Evolutionary conservation across 2,797 vertebrate species (phyloP).

Genomic region (Leucoraja ocellata): DNA sequence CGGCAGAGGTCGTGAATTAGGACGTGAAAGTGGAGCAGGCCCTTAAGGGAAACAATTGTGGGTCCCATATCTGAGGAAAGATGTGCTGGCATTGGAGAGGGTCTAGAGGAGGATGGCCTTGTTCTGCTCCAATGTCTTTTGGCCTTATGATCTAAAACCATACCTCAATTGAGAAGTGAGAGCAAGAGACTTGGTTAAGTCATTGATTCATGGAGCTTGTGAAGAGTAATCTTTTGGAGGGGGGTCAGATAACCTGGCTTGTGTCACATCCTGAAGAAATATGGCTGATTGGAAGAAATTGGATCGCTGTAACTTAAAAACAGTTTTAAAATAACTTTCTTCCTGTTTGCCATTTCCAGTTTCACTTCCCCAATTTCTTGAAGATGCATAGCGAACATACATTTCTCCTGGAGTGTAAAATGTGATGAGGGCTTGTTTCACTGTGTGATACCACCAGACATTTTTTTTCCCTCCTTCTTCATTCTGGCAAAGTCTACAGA

Average conservation of each 20-base stretch:
- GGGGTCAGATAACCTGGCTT: not conserved
- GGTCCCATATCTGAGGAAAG: too few species aligned
- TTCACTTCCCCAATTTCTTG: not conserved
- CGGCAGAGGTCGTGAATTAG: too few species aligned
- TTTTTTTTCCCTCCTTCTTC: not conserved
- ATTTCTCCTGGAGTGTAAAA: not conserved
- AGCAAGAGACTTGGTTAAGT: not conserved
- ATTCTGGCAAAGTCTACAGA: not conserved
- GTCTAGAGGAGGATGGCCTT: too few species aligned
- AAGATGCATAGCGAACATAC: not conserved
- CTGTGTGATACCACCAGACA: not conserved
- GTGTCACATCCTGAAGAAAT: not conserved
- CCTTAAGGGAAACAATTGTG: too few species aligned
- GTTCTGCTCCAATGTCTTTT: too few species aligned
- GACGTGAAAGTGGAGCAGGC: too few species aligned
- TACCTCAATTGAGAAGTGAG: not conserved
- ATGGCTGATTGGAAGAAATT: not conserved
- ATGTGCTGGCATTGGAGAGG: too few species aligned
- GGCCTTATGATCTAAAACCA: too few species aligned
- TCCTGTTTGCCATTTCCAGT: not conserved
- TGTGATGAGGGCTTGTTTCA: too few species aligned
- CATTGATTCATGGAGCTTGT: not conserved
- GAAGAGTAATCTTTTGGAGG: not conserved
- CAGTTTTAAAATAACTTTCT: not conserved
- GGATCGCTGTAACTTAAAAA: not conserved